Conservation (phyloP, 2,113 vertebrate species). For the Mobula hypostoma region DNA sequence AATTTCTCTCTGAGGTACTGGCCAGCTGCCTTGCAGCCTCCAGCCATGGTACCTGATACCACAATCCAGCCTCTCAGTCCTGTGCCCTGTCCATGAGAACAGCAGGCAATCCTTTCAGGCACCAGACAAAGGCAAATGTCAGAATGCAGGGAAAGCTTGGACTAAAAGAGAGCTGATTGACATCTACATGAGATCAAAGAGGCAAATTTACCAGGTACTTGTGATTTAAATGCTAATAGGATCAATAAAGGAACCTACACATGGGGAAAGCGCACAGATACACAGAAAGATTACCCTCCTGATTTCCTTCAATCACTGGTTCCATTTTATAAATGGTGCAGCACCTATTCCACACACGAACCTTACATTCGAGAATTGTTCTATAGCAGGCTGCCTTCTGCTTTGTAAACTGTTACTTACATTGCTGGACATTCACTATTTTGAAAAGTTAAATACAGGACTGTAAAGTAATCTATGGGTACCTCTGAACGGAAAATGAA, state of each 20-base stretch:
- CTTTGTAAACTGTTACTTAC: background rate
- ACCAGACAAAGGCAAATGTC: constrained; percentile 63
- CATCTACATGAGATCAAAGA: constrained; percentile 65
- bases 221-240: constrained; percentile 58
- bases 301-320: background rate
- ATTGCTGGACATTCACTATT: background rate
- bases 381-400: background rate
- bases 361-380: background rate
- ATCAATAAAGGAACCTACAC: constrained; percentile 52
- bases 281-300: background rate
- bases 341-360: background rate
- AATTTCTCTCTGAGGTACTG: constrained; percentile 51
- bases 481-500: background rate
- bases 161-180: constrained; percentile 65
- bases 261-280: background rate
- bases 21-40: constrained; percentile 57
- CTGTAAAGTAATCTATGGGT: background rate
- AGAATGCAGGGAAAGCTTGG: constrained; percentile 53
- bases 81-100: constrained; percentile 57
- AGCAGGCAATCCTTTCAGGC: constrained; percentile 57
- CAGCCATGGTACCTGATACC: constrained; percentile 66
- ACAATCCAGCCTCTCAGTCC: constrained; percentile 50
- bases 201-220: constrained; percentile 58
- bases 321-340: background rate
- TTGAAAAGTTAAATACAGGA: background rate